These are phyloP conservation scores for Psilanteris sp. DNA, from an alignment of 1,140 invertebrate species.

Conservation along the genomic window DNA sequence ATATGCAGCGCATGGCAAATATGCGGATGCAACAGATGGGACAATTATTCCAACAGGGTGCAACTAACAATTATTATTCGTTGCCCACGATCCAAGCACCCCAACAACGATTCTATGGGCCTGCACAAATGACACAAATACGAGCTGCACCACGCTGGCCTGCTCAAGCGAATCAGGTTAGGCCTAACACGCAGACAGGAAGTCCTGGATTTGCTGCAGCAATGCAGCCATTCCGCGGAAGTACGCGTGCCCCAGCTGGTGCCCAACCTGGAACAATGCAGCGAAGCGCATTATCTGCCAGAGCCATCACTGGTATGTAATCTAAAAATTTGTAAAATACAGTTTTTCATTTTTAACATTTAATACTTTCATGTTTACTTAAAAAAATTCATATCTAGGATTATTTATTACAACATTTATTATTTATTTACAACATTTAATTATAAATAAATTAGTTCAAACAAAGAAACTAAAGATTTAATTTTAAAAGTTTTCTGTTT, in stretches of 20 bases:
- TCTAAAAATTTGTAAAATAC: no score
- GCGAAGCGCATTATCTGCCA: constrained; percentile 86
- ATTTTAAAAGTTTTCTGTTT: no score
- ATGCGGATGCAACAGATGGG: constrained; percentile 97
- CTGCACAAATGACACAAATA: constrained; percentile 92
- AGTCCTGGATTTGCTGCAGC: constrained; percentile 84
- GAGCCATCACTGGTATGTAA: constrained; percentile 88
- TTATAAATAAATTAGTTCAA: no score
- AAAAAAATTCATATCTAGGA: no score
- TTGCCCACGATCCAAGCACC: constrained; percentile 93
- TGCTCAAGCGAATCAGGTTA: constrained; percentile 86
- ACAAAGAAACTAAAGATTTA: no score
- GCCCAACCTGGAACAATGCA: constrained; percentile 84
- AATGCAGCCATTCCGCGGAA: constrained; percentile 83
- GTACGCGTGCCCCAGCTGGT: constrained; percentile 82
- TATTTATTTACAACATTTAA: no score
- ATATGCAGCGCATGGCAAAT: constrained; percentile 97
- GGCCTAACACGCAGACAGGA: constrained; percentile 86
- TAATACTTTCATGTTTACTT: no score
- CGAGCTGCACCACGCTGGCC: constrained; percentile 93
- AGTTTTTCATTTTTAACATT: no score
- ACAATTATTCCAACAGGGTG: constrained; percentile 92
- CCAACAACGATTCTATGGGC: constrained; percentile 93
- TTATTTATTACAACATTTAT: no score
- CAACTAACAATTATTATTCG: constrained; percentile 90